Evolutionary conservation across 2,888 invertebrate species (phyloP), one percentile per base, ranked within the genome.

Genomic region (Chrysina gloriosa): DNA sequence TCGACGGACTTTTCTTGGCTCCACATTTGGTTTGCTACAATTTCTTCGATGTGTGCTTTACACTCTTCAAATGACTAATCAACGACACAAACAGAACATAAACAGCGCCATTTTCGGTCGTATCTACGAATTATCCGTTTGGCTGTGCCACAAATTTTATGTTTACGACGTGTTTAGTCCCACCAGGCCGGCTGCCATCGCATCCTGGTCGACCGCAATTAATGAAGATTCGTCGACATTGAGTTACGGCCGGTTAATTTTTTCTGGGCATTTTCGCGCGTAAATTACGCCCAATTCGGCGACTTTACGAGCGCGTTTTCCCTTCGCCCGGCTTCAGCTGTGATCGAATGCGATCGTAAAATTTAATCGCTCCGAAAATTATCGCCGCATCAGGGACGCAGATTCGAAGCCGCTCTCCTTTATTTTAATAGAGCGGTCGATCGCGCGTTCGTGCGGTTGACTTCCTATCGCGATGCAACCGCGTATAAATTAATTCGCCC

Each of bases 281-380:
- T 52, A 52, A 52, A 52, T 31, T 52, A 52, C 31, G 52, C 31
- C 31, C 52, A 52, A 52, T 52, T 52, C 31, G 52, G 52, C 52
- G 52, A 52, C 52, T 52, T 52, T 52, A 52, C 31, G 52, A n/a
- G 52, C 16, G 52, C 52, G 19, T 52, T 52, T 31, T 52, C 31
- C 52, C 31, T 29, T 52, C 31, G 31, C 16, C 14, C 31, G 31
- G 52, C 31, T 52, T 52, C 29, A 52, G 52, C 19, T 29, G 52
- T 52, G 52, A 52, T 52, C 31, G 52, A 52, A 31, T 52, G 19
- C 31, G 31, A 31, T 19, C 31, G 31, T 52, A 52, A 52, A 52
- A 31, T 52, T 52, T 52, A 52, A 52, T 52, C 52, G 34, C 31
- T 52, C 19, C 29, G 31, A 31, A 52, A 52, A 52, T 52, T 25